phyloP scores from a whole-genome alignment of 1,140 invertebrate species.

The Frieseomelitta varia region DNA sequence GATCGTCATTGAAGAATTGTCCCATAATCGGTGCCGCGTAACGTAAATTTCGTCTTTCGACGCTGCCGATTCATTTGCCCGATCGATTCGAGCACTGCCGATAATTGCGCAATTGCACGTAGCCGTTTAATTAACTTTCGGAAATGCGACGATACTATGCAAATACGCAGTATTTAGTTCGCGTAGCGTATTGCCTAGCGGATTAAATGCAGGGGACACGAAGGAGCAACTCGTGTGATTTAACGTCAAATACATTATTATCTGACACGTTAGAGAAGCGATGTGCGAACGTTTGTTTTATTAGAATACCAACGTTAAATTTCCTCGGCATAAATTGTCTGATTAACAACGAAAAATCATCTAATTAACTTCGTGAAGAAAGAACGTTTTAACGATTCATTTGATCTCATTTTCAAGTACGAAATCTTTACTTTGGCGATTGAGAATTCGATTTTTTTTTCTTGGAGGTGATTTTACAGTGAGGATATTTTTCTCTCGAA shows the following conservation, averaged over 20 bases:
- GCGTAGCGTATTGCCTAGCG: too few relatives aligned
- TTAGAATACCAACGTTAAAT: not conserved
- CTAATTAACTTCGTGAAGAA: too few relatives aligned
- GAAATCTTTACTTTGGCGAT: too few relatives aligned
- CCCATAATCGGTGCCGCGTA: not conserved
- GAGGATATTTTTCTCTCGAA: too few relatives aligned
- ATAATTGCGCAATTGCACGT: conserved; percentile 29
- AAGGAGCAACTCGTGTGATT: not conserved
- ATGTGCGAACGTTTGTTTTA: not conserved
- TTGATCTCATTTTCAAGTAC: too few relatives aligned
- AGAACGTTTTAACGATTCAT: too few relatives aligned
- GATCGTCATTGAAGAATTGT: not conserved
- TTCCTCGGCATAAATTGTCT: not conserved
- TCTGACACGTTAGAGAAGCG: not conserved
- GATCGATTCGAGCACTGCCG: not conserved
- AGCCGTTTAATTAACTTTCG: conserved; percentile 24
- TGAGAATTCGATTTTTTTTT: too few relatives aligned
- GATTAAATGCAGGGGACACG: not conserved
- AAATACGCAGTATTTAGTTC: not conserved
- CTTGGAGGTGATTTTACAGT: too few relatives aligned
- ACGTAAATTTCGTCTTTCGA: not conserved
- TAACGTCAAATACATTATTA: not conserved
- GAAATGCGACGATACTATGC: not conserved
- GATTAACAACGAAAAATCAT: too few relatives aligned
- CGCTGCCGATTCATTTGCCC: not conserved